Evolutionary conservation across 2,888 invertebrate genomes (phyloP), one percentile per base, ranked within the genome.

Genomic region (Lordiphosa fenestrarum): DNA sequence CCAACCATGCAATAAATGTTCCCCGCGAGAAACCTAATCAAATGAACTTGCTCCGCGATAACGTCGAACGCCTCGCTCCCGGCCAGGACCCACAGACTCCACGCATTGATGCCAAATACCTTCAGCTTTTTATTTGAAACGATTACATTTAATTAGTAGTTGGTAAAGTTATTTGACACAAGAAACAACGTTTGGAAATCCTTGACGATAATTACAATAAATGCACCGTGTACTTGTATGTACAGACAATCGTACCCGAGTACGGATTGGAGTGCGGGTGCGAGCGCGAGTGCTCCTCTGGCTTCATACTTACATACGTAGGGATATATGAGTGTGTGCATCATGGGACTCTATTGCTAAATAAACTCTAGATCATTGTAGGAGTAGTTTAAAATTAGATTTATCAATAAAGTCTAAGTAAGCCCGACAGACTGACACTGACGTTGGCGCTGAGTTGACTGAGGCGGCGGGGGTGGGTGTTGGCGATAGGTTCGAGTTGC

Each of bases 181-280:
- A 51, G 33, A 23, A 39, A 54, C 56, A 56, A 56, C 54, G 33
- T 44, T 33, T 39, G 33, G 37, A 33, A 25, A 44, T 53, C 25
- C 38, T 53, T 53, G 25, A 42, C 42, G 33, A 38, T 56, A 35
- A 44, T 53, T 53, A 56, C 53, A 52, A 9, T 44, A 44, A 33
- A 44, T 44, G 44, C 44, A 44, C 44, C 44, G 10, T 33, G 33
- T 44, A 44, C 33, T 33, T 44, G 44, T 44, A 30, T 30, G 30
- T 30, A 30, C 30, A 30, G 30, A 30, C 44, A 33, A 44, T 33
- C 44, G 15, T 33, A 33, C 15, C 15, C 15, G 13, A 44, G 30
- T 44, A 10, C 44, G 13, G 13, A 30, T 15, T 33, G 23, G 41
- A 4, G 12, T 3, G 13, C 38, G 13, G 23, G 15, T 25, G 23